Evolutionary conservation across 1,140 invertebrate species (phyloP), one percentile per base, ranked within the genome.

Genomic region (Hermetia illucens): DNA sequence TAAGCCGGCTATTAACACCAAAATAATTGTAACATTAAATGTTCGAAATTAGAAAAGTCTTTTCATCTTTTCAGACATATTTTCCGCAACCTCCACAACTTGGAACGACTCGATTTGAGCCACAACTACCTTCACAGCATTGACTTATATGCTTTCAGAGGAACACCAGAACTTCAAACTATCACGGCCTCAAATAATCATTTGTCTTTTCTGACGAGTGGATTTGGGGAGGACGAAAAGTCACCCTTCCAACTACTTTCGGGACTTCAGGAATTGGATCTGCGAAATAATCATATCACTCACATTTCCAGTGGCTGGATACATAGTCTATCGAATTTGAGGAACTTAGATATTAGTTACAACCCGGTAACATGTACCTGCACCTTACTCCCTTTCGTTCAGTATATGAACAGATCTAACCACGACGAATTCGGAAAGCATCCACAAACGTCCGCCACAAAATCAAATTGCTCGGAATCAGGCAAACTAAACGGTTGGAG

Each of bases 311-410:
- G 49, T 3, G 76, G 79, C 39, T 80, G 75, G 77, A 65, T 56
- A 48, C 37, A 61, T 21, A 60, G 53, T 25, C 52, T 55, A 20
- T 17, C 36, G 0, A 30, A 61, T 1, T 58, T 79, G 13, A 55
- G 64, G 39, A 48, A 47, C 12, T 47, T 80, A 17, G 71, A 79
- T 50, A 58, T 79, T 13, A 70, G 63, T 39, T 60, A 68, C 47
- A 80, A 80, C 47, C 79, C 78, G 0, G 46, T 83, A 18, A 32
- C 48, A 4, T 85, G 82, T 45, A 71, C 81, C 44, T 86, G 82
- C 45, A 8, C 48, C 0, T 19, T 72, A 2, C 64, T 72, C 29
- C 42, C 60, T 15, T 68, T 82, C 35, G 47, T 70, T 9, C 52
- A 59, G 27, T 71, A 36, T 69, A 2, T 58, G 65, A 39, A 44